phyloP scores from a whole-genome alignment of 2,113 vertebrate genomes.

The Gymnarchus niloticus region DNA sequence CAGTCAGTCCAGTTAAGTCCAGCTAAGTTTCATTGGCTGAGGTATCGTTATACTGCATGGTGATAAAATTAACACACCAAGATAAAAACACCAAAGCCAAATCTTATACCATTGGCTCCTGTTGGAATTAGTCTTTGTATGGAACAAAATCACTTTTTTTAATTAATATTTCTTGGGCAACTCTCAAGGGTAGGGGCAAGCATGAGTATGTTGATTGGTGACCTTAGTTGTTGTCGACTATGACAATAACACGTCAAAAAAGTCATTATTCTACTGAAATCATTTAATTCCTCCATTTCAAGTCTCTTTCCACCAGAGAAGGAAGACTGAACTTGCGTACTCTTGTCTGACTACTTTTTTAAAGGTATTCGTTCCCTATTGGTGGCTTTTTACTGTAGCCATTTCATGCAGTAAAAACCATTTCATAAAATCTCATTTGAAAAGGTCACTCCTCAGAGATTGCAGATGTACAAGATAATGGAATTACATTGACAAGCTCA shows the following conservation, averaged over 20 bases:
- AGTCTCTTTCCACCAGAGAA: background rate
- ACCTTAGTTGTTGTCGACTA: background rate
- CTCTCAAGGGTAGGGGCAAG: background rate
- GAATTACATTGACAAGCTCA: conserved; percentile 11
- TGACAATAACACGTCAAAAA: background rate
- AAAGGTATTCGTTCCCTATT: background rate
- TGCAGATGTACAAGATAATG: background rate
- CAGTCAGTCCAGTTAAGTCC: background rate
- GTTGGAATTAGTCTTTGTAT: background rate
- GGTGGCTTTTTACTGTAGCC: background rate
- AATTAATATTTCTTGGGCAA: background rate
- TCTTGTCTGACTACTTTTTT: background rate
- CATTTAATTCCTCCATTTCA: background rate
- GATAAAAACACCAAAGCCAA: background rate
- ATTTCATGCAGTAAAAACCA: background rate
- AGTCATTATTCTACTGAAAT: background rate
- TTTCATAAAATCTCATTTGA: background rate
- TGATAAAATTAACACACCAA: background rate
- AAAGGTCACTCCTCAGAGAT: background rate
- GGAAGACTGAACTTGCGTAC: background rate
- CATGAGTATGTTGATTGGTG: background rate
- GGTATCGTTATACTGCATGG: background rate
- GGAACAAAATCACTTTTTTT: too few relatives aligned
- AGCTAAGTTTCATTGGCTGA: background rate
- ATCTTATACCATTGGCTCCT: background rate